Evolutionary conservation across 1,140 invertebrate species (phyloP).

Genomic region (Mycetomoellerius zeteki): DNA sequence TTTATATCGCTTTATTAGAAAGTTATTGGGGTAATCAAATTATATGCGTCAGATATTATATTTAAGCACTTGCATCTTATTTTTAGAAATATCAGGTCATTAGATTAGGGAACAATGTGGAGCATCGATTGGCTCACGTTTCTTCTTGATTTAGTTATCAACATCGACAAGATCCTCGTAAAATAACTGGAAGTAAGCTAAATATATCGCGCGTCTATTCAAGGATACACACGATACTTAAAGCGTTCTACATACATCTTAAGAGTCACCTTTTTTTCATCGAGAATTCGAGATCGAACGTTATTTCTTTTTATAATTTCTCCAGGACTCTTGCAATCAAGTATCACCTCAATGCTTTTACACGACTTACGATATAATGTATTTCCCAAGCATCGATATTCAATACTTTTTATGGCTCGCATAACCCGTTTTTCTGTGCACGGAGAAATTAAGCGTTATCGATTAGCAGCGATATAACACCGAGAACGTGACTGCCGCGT

Average conservation of each 20-base stretch:
- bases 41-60: neutral
- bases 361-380: neutral
- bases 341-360: neutral
- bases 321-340: neutral
- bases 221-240: conserved; percentile 11
- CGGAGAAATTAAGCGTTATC: conserved; percentile 5
- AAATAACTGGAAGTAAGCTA: conserved; percentile 26
- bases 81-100: conserved; percentile 20
- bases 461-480: neutral
- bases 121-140: conserved; percentile 24
- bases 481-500: neutral
- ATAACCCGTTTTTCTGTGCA: neutral
- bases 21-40: neutral
- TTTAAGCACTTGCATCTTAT: neutral
- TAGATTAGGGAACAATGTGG: neutral
- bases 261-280: neutral
- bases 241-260: conserved; percentile 11
- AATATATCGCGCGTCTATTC: conserved; percentile 23
- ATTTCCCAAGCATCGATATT: neutral
- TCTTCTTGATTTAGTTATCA: conserved; percentile 4
- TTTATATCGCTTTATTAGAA: neutral
- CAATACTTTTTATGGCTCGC: neutral
- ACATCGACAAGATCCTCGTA: neutral
- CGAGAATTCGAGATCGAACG: neutral
- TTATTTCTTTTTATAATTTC: neutral